Evolutionary conservation across 2,113 vertebrate species (phyloP), one percentile per base, ranked within the genome.

Genomic region (Bucco capensis): DNA sequence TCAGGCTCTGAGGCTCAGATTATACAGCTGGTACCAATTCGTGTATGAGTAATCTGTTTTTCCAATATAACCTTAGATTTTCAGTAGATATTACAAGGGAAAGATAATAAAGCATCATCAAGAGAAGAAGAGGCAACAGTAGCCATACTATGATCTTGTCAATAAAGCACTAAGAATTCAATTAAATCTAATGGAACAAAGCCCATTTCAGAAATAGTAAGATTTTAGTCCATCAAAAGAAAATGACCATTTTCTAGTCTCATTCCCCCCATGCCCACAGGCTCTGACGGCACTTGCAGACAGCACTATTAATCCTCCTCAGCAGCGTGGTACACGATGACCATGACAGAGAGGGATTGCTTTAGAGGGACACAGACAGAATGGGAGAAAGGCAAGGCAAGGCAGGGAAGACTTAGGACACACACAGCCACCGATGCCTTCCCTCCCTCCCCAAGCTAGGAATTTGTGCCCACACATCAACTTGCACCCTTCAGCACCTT

Each of bases 111-210:
- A 95, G 67, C 10, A 50, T 60, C 49, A 25, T 14, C 4, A 5
- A 91, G 38, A 42, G 66, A 73, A 91, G 54, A 89, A 54, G 28
- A 51, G 30, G 66, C 65, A 74, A 71, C 2, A 7, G 49, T 27
- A 83, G 67, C 47, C 54, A 77, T 42, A 17, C 60, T 49, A 66
- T 56, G 60, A 77, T 86, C 79, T 49, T 60, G 75, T 67, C 93
- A 91, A 83, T 75, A 91, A 88, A 88, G 66, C 40, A 88, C 69
- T 35, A 83, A 60, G 40, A 74, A 88, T 84, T 90, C 83, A 94
- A 86, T 88, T 90, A 94, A 88, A 86, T 64, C n/a, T 69, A 83
- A 94, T n/a, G 33, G 94, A 88, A 93, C 83, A 90, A 91, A 95
- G 76, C 44, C 69, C 57, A 67, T 86, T 81, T 86, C 31, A 86